Percentiles rank a stretch among this genome's conserved stretches.
Evolutionary conservation across 2,797 vertebrate species (phyloP).

Genomic region (Chelidonichthys spinosus): DNA sequence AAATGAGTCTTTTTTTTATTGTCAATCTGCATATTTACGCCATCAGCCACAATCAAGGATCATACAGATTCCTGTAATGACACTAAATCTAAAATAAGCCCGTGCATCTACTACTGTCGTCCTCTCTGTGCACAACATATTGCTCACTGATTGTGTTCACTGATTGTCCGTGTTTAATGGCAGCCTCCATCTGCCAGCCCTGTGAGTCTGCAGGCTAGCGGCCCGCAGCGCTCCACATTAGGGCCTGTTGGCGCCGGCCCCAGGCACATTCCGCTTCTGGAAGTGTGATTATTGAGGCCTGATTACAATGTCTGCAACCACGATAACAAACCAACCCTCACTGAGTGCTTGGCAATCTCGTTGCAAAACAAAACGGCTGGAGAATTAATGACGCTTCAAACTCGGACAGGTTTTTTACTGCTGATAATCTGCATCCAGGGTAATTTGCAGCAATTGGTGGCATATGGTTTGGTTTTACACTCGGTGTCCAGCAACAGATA

Average conservation of each 20-base stretch:
- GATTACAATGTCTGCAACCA: constrained; percentile 85
- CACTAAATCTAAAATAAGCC: constrained; percentile 43
- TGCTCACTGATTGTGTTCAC: constrained; percentile 73
- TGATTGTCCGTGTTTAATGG: constrained; percentile 81
- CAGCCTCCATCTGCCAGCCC: constrained; percentile 82
- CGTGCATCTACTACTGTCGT: constrained; percentile 32
- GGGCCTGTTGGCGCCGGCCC: constrained; percentile 81
- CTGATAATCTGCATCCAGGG: constrained; percentile 81
- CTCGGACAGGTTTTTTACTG: constrained; percentile 78
- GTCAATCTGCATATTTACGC: constrained; percentile 3
- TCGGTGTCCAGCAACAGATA: constrained; percentile 75
- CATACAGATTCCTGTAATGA: constrained; percentile 42
- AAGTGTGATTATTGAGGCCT: constrained; percentile 87
- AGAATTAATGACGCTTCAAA: constrained; percentile 86
- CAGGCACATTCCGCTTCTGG: constrained; percentile 83
- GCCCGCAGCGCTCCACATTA: constrained; percentile 84
- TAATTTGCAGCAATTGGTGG: constrained; percentile 80
- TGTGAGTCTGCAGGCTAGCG: constrained; percentile 80
- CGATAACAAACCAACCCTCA: constrained; percentile 78
- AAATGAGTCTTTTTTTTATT: not conserved
- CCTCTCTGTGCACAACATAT: constrained; percentile 56
- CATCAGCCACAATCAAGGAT: constrained; percentile 34
- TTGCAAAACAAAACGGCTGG: constrained; percentile 74
- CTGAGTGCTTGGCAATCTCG: constrained; percentile 78
- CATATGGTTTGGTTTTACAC: constrained; percentile 79